Conservation (phyloP, 37 sponge, comb jelly and placozoan species). For the Crambe crambe region DNA sequence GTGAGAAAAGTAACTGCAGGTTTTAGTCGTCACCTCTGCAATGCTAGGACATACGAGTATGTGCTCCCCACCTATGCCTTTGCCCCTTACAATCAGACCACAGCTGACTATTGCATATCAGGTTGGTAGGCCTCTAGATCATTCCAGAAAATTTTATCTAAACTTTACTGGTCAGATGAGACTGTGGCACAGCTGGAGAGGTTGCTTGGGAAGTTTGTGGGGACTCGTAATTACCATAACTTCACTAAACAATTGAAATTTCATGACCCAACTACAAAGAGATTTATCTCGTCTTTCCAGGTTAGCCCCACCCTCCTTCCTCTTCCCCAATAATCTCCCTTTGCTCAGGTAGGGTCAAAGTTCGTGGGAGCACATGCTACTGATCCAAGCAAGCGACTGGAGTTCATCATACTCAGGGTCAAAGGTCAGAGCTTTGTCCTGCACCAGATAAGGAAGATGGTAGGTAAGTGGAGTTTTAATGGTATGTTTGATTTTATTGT, state of each 20-base stretch:
- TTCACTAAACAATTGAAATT: slow-evolving; percentile 84
- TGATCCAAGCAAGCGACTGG: slow-evolving; percentile 28
- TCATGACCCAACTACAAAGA: slow-evolving; percentile 66
- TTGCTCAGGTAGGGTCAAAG: slow-evolving; percentile 33
- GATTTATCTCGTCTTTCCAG: slow-evolving; percentile 83
- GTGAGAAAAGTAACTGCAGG: slow-evolving; percentile 47
- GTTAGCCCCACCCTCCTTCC: slow-evolving; percentile 9
- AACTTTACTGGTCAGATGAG: background rate
- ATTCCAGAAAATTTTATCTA: too few relatives aligned
- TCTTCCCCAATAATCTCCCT: too few relatives aligned
- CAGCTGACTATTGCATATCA: slow-evolving; percentile 47
- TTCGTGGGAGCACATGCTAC: slow-evolving; percentile 1
- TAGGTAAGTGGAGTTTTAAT: slow-evolving; percentile 61
- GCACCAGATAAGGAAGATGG: slow-evolving; percentile 99
- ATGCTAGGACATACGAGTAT: slow-evolving; percentile 84
- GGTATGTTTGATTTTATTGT: background rate
- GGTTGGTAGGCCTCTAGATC: too few relatives aligned
- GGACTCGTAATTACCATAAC: slow-evolving; percentile 97
- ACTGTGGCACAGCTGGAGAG: background rate
- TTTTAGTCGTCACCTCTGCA: slow-evolving; percentile 69
- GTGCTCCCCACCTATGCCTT: slow-evolving; percentile 93
- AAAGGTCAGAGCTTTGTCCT: slow-evolving; percentile 98
- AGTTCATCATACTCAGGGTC: slow-evolving; percentile 76
- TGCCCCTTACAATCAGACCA: slow-evolving; percentile 66
- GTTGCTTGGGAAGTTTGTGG: slow-evolving; percentile 33